Percentiles rank a stretch among this genome's conserved stretches.
Conservation (phyloP, 2,888 invertebrate genomes). For the Syrista parreyssii region DNA sequence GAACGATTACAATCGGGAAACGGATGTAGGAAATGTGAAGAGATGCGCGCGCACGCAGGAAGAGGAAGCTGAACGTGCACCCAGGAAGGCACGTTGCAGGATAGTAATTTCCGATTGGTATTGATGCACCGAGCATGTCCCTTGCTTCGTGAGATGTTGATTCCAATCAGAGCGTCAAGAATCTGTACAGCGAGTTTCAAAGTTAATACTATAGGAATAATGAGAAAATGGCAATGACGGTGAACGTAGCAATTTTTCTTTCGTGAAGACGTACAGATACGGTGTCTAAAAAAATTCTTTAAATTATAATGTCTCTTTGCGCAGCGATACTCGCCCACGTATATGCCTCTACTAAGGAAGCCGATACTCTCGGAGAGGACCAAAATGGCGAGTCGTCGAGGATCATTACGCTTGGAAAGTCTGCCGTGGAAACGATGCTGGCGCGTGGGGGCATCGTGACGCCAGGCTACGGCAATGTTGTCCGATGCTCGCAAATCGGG, state of each 20-base stretch:
- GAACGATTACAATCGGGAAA: background rate
- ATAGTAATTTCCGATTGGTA: background rate
- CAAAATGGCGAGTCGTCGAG: background rate
- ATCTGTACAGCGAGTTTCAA: background rate
- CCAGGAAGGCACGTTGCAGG: background rate
- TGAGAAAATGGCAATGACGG: background rate
- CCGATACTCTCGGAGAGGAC: background rate
- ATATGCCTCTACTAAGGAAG: background rate
- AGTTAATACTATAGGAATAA: background rate
- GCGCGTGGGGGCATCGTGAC: conserved; percentile 29
- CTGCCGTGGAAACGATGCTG: background rate
- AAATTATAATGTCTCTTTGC: background rate
- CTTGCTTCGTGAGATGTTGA: background rate
- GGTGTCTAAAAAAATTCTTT: background rate
- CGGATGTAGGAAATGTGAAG: background rate
- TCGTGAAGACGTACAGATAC: background rate
- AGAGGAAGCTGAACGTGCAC: background rate
- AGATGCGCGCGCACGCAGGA: background rate
- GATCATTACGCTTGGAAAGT: background rate
- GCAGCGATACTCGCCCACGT: background rate
- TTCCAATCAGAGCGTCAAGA: background rate
- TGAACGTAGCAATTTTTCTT: background rate
- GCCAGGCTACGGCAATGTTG: conserved; percentile 35
- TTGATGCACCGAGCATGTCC: background rate
- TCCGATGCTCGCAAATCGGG: conserved; percentile 43